These are phyloP conservation scores for Callocephalon fimbriatum DNA, from an alignment of 2,113 vertebrate genomes.

Conservation along the genomic window DNA sequence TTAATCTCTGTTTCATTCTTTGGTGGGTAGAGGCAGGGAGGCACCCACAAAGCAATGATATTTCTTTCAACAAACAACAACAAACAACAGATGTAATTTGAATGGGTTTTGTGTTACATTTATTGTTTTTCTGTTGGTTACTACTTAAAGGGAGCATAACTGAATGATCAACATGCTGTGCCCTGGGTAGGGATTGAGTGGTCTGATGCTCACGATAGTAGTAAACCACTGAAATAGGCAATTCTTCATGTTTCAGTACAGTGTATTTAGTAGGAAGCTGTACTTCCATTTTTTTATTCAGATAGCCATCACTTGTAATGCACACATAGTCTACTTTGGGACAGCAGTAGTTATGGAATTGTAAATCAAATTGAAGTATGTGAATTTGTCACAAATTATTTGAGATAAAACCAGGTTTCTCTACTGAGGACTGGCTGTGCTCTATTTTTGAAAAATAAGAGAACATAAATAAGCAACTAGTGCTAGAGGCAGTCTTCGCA, in stretches of 20 bases:
- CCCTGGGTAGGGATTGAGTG: neutral
- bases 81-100: neutral
- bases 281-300: neutral
- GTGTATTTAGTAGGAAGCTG: neutral
- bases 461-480: neutral
- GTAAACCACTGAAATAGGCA: neutral
- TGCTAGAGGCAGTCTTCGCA: neutral
- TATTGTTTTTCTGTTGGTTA: neutral
- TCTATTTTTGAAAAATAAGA: neutral
- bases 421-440: neutral
- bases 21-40: neutral
- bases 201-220: neutral
- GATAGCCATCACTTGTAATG: neutral
- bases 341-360: neutral
- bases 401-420: neutral
- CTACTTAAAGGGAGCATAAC: neutral
- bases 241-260: neutral
- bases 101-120: neutral
- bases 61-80: neutral
- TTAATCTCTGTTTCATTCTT: neutral
- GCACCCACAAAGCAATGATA: rapidly evolving
- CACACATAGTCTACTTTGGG: neutral
- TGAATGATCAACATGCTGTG: neutral
- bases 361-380: neutral
- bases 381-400: neutral